Conservation (phyloP, 2,113 vertebrate genomes). For the Ciconia maguari region DNA sequence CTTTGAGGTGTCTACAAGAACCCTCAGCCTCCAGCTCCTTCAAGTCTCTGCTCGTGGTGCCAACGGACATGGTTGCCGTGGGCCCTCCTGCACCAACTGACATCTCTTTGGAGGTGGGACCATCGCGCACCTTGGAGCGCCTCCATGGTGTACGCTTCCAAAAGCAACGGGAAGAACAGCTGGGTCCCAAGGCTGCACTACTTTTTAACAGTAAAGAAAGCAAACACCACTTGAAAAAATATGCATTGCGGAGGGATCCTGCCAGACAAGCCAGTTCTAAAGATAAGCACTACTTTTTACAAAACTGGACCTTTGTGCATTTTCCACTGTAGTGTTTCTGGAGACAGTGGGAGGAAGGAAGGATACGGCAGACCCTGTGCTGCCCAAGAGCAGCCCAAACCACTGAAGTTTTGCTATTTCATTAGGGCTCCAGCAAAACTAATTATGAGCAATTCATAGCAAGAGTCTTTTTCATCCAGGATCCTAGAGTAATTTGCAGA, state of each 20-base stretch:
- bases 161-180: background rate
- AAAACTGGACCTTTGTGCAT: background rate
- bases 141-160: background rate
- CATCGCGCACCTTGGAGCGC: background rate
- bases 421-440: background rate
- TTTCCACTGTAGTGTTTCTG: background rate
- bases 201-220: background rate
- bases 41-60: background rate
- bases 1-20: background rate
- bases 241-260: background rate
- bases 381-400: background rate
- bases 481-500: background rate
- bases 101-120: background rate
- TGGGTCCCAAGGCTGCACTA: background rate
- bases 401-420: background rate
- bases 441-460: background rate
- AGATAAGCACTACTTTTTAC: background rate
- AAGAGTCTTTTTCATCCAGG: background rate
- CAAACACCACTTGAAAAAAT: background rate
- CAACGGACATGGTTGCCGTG: background rate
- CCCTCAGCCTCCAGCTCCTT: background rate
- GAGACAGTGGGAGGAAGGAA: background rate
- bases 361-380: rapidly evolving
- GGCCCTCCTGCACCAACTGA: background rate
- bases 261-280: background rate